Base-by-base conservation (phyloP, 2,888 invertebrate species). In the Heliconius hortense region DNA sequence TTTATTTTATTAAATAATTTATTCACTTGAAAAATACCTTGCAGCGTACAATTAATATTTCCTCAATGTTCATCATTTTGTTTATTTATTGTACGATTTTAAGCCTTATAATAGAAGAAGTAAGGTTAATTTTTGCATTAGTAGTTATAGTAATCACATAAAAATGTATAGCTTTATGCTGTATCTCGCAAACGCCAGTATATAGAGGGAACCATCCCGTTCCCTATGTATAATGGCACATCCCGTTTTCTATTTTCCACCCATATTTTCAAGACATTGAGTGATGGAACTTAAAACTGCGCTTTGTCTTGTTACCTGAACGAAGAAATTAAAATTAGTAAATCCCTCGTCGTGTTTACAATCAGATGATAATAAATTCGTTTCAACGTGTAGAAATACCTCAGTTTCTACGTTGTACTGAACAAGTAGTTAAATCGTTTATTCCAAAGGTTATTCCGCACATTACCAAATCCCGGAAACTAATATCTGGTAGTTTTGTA, bases 401-500 rank as follows among this genome's bases (percentile, higher is more conserved):
- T 4, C 10, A n/a, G n/a, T 10, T 11, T n/a, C 3, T 56, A 56
- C 56, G 11, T 4, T 56, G n/a, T 56, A n/a, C 4, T 56, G n/a
- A 56, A n/a, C 11, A n/a, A n/a, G n/a, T 66, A 4, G 24, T 26
- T 28, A 21, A 28, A 26, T 26, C 53, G 53, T 24, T 68, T 11
- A 48, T 28, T 18, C 28, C 53, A 53, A 69, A 53, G 53, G 69
- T 69, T 69, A 56, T 66, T 66, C 69, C 69, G 53, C n/a, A 68
- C 21, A 43, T 74, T 69, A 39, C 68, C 48, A 28, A 62, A 69
- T 60, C 60, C 48, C 35, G 74, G 74, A 74, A 74, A 31, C 53
- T 11, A 18, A 26, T 70, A 73, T 63, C 24, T 53, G 43, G 5
- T n/a, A 73, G 63, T 74, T 60, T 73, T 56, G 70, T 70, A 26